Evolutionary conservation across 2,797 vertebrate genomes (phyloP).

Genomic region (Chrosomus eos): DNA sequence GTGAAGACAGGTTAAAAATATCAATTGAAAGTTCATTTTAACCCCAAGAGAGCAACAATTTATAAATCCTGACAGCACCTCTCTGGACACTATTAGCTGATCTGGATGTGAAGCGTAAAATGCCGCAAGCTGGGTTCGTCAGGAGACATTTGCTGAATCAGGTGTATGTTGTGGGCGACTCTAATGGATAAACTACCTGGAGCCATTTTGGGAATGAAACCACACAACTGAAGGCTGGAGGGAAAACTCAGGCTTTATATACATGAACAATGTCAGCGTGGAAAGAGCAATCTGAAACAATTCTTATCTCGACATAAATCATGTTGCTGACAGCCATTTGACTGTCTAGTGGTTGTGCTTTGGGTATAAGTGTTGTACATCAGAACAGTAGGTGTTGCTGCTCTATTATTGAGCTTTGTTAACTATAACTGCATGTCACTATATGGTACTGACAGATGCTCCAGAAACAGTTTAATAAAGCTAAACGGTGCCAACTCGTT

Average conservation of each 20-base stretch:
- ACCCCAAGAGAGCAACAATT: slow-evolving; percentile 48
- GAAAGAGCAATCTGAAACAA: slow-evolving; percentile 24
- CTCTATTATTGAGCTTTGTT: slow-evolving; percentile 7
- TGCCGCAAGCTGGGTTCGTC: background rate
- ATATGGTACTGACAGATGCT: slow-evolving; percentile 29
- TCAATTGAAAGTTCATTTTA: slow-evolving; percentile 40
- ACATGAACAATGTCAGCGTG: background rate
- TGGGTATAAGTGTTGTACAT: slow-evolving; percentile 5
- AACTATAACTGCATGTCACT: slow-evolving; percentile 10
- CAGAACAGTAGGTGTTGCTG: slow-evolving; percentile 8
- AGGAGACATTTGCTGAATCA: slow-evolving; percentile 37
- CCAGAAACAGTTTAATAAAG: background rate
- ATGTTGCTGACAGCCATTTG: slow-evolving; percentile 29
- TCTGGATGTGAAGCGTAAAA: slow-evolving; percentile 8
- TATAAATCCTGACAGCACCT: slow-evolving; percentile 52
- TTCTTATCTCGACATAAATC: slow-evolving; percentile 40
- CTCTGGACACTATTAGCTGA: slow-evolving; percentile 37
- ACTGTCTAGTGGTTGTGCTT: background rate
- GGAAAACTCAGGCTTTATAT: slow-evolving; percentile 34
- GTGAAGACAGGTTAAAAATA: slow-evolving; percentile 19
- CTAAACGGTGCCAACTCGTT: background rate
- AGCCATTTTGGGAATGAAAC: slow-evolving; percentile 28
- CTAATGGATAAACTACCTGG: slow-evolving; percentile 24
- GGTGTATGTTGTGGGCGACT: slow-evolving; percentile 7
- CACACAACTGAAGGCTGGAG: slow-evolving; percentile 21